These are phyloP conservation scores for Hestina assimilis DNA, from an alignment of 1,140 invertebrate genomes.

Conservation along the genomic window DNA sequence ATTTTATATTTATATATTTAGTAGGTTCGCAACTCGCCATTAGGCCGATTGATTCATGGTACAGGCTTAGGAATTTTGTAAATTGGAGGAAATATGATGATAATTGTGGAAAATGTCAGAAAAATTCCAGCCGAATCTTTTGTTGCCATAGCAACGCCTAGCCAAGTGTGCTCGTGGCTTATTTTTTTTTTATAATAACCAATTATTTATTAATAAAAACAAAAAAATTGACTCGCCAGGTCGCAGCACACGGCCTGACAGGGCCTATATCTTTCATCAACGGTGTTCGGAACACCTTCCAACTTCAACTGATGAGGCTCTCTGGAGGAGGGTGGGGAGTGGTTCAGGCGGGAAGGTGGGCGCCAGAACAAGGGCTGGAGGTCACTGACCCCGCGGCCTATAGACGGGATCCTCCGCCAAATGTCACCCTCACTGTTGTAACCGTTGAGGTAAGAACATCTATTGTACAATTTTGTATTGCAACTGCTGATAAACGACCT, in stretches of 20 bases:
- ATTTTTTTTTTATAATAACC: too few relatives aligned
- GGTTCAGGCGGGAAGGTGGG: slow-evolving; percentile 91
- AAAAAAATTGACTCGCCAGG: slow-evolving; percentile 76
- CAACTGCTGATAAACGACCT: neutral
- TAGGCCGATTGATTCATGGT: too few relatives aligned
- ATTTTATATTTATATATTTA: too few relatives aligned
- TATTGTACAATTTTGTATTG: neutral
- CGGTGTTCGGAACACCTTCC: slow-evolving; percentile 89
- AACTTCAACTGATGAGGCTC: slow-evolving; percentile 91
- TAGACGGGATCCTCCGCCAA: slow-evolving; percentile 88
- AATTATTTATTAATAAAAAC: too few relatives aligned
- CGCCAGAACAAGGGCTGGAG: slow-evolving; percentile 84
- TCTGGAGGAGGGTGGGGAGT: slow-evolving; percentile 86
- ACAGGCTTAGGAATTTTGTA: too few relatives aligned
- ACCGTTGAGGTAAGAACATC: slow-evolving; percentile 87
- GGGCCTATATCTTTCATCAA: slow-evolving; percentile 93
- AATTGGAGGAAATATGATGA: too few relatives aligned
- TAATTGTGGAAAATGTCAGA: too few relatives aligned
- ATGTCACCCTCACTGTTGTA: slow-evolving; percentile 91
- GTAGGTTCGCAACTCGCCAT: too few relatives aligned
- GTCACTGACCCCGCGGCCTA: slow-evolving; percentile 92
- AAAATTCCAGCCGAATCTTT: too few relatives aligned
- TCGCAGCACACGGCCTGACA: slow-evolving; percentile 89
- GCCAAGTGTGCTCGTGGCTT: too few relatives aligned
- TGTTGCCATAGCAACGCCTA: too few relatives aligned